phyloP scores from a whole-genome alignment of 2,888 invertebrate species.

The Hybos culiciformis region DNA sequence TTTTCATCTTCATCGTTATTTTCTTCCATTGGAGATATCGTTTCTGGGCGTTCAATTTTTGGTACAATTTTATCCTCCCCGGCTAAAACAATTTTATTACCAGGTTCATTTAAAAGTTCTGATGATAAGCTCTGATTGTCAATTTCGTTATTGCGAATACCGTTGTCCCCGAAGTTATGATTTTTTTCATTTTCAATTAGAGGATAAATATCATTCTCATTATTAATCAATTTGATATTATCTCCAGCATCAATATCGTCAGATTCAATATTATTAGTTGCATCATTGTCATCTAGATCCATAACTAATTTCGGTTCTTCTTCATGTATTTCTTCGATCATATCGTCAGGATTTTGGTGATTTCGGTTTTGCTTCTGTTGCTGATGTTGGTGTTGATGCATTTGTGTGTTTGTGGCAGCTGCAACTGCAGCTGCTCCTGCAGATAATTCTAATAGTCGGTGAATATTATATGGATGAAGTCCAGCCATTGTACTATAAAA shows the following conservation, averaged over 20 bases:
- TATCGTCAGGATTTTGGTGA: conserved; percentile 44
- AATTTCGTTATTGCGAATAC: background rate
- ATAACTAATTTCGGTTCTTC: conserved; percentile 49
- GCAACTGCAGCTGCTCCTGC: conserved; percentile 11
- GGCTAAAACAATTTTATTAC: background rate
- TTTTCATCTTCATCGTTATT: conserved; percentile 16
- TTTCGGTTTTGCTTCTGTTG: no score
- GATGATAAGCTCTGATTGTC: background rate
- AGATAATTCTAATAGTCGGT: conserved; percentile 29
- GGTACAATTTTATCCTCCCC: conserved; percentile 10
- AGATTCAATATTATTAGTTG: conserved; percentile 34
- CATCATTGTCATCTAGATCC: conserved; percentile 49
- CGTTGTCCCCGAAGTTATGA: conserved; percentile 22
- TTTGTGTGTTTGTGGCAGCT: background rate
- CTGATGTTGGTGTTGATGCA: no score
- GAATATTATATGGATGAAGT: conserved; percentile 32
- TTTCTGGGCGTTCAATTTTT: conserved; percentile 31
- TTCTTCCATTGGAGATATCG: conserved; percentile 27
- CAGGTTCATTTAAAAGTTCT: background rate
- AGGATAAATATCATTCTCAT: conserved; percentile 11
- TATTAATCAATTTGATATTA: conserved; percentile 24
- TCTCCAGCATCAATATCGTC: conserved; percentile 41
- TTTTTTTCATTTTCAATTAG: conserved; percentile 45
- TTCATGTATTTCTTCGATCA: conserved; percentile 47
- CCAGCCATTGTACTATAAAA: conserved; percentile 31